Base-by-base conservation (phyloP, 2,113 vertebrate genomes). In the Loxodonta africana region DNA sequence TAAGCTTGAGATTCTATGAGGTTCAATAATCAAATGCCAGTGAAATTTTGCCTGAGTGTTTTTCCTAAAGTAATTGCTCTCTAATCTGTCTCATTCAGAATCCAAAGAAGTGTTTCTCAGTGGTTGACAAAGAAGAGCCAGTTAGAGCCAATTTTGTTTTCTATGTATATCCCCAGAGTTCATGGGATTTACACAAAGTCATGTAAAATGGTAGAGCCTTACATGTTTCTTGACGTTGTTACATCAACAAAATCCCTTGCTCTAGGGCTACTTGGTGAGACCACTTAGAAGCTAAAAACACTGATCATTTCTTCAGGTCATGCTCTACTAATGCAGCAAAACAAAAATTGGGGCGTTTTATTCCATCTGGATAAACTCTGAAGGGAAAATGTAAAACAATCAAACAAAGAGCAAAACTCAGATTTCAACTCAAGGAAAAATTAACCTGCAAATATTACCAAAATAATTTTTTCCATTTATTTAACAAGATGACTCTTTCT, bases 381-480 rank as follows among this genome's bases (percentile, higher is more conserved):
- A 83, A 83, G 30, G 11, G 6, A 57, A 97, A 77, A 51, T 1
- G 44, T n/a, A 4, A 30, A 67, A 17, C 23, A 62, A 69, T 26
- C 28, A 2, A 53, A 11, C 60, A 2, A 0, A 8, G 8, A 12
- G 14, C 12, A 53, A 57, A 17, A 63, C 23, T 71, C 67, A 30
- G 10, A 69, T 65, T 89, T 91, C 25, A 60, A 23, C 15, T 78
- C 9, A 15, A 92, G 63, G 67, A 84, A 93, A 97, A 96, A 94
- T 86, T n/a, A 92, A 86, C n/a, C 11, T 82, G 11, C 83, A 81
- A 84, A 74, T 94, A 69, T 90, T 46, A 37, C 67, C 94, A 97
- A 98, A 98, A 98, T 97, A 97, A 82, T 67, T 63, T 82, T 94
- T 96, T 33, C 44, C 88, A 88, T 98, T 98, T 98, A 96, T 97